Base-by-base conservation (phyloP, 2,113 vertebrate genomes). In the Excalfactoria chinensis region DNA sequence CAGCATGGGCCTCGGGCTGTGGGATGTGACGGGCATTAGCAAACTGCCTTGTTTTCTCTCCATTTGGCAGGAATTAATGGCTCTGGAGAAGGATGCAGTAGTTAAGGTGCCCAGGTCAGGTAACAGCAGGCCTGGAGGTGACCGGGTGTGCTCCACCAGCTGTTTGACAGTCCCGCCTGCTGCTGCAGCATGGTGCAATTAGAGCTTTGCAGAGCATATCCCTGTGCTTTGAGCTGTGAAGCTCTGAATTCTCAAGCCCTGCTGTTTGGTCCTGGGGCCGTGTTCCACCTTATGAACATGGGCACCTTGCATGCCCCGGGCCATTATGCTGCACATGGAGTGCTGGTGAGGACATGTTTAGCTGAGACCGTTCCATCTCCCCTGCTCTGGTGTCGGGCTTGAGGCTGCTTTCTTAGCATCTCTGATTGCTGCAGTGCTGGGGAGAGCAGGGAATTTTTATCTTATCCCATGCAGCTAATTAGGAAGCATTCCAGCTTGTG, bases 181-280 rank as follows among this genome's bases (percentile, higher is more conserved):
- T 3, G 7, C 89, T 44, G 55, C 64, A 28, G 66, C 77, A 13
- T 21, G 3, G 4, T 80, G 53, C 91, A 93, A 94, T 94, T 83
- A 87, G 60, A 86, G 62, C 35, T 95, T 18, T 2, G 2, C 80
- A 53, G 91, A 88, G 77, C 83, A 32, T 32, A 83, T 70, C 80
- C 70, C 66, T 78, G 94, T 43, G 86, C 86, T 93, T 37, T 2
- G 26, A 91, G 82, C 93, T 94, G 89, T 91, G 92, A 95, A 21
- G 21, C 49, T 69, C 35, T 58, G 86, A 7, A 86, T 93, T 89
- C 92, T 28, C 89, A 72, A 58, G 67, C 32, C 53, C 34, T 0
- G 23, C 68, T 81, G 11, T 75, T 51, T 49, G 80, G 64, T 86
- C 92, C 94, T 63, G 44, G 59, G 76, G 71, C 68, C 0, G 0